Percentiles rank a stretch among this genome's conserved stretches.
Conservation (phyloP, 1,140 invertebrate species). For the Drosophila orena region DNA sequence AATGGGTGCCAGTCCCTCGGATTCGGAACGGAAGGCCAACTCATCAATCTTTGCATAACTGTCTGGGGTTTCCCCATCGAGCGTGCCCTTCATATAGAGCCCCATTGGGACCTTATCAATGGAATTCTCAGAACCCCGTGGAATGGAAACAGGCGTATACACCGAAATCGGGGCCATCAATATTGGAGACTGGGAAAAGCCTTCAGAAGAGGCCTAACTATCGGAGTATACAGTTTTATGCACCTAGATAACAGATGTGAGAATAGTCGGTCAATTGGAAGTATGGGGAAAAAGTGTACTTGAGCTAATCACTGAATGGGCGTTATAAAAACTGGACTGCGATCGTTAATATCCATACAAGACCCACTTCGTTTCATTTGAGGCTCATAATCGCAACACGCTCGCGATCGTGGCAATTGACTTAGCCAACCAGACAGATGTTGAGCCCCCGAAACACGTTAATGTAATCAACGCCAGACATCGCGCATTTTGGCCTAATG, state of each 20-base stretch:
- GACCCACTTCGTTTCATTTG: background rate
- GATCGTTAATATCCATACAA: background rate
- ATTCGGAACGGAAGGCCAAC: constrained; percentile 7
- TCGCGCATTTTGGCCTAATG: constrained; percentile 46
- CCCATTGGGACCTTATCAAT: constrained; percentile 22
- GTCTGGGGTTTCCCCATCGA: constrained; percentile 27
- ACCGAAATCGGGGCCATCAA: background rate
- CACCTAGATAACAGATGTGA: constrained; percentile 12
- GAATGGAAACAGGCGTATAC: background rate
- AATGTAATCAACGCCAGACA: constrained; percentile 67
- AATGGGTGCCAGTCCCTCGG: constrained; percentile 32
- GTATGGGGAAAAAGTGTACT: background rate
- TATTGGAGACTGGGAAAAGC: background rate
- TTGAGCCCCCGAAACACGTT: constrained; percentile 35
- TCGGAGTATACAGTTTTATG: background rate
- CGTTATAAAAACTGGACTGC: background rate
- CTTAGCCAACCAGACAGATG: constrained; percentile 25
- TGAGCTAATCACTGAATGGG: background rate
- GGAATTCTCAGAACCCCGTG: constrained; percentile 28
- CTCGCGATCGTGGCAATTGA: constrained; percentile 23
- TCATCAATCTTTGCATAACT: constrained; percentile 37
- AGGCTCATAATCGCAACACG: constrained; percentile 4
- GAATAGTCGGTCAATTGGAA: constrained; percentile 1
- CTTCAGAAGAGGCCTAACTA: background rate
- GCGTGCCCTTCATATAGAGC: constrained; percentile 14